Percentiles rank a stretch among this genome's conserved stretches.
Conservation (phyloP, 2,797 vertebrate genomes). For the Enteromius unitaeniatus region DNA sequence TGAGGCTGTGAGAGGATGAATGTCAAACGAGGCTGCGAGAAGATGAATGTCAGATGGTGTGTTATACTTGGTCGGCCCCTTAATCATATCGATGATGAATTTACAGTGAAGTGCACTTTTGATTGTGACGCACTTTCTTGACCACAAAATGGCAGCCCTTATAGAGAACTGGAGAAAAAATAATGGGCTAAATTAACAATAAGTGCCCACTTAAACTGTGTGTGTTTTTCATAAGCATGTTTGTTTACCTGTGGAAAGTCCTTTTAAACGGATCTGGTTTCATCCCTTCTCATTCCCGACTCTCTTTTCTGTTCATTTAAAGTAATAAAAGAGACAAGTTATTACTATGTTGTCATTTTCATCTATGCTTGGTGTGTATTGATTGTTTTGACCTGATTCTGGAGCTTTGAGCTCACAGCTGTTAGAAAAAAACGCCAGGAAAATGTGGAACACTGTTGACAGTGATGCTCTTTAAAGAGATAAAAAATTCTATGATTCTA, state of each 20-base stretch:
- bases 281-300: background rate
- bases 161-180: background rate
- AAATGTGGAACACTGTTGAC: conserved; percentile 1
- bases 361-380: conserved; percentile 14
- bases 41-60: background rate
- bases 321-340: conserved; percentile 26
- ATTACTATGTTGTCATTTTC: conserved; percentile 29
- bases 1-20: background rate
- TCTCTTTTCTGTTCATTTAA: conserved; percentile 17
- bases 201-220: conserved; percentile 31
- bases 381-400: conserved; percentile 44
- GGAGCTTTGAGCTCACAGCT: conserved; percentile 16
- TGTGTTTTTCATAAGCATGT: conserved; percentile 11
- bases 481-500: background rate
- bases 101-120: conserved; percentile 30
- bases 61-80: background rate
- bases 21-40: background rate
- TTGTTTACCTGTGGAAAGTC: conserved; percentile 24
- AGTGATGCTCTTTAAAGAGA: background rate
- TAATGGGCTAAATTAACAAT: conserved; percentile 23
- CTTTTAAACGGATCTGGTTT: conserved; percentile 16
- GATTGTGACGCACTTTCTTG: conserved; percentile 23
- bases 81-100: conserved; percentile 5
- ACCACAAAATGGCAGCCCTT: background rate
- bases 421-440: conserved; percentile 27